Base-by-base conservation (phyloP, 2,888 invertebrate species). In the Agrenia bidenticulata region DNA sequence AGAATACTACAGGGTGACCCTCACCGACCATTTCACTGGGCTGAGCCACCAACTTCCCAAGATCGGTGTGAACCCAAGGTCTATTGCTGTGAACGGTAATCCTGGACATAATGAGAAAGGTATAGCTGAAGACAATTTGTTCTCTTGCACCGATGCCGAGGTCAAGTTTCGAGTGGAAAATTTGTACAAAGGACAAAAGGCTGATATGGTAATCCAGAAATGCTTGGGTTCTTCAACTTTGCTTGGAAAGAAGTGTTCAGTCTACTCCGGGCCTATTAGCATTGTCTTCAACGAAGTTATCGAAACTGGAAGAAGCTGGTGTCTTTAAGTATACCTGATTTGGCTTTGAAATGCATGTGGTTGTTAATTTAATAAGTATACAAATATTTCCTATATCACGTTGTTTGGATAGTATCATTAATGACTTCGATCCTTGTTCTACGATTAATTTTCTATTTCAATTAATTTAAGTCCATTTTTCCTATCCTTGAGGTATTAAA, bases 141-240 rank as follows among this genome's bases (percentile, higher is more conserved):
- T 51, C 15, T 4, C 7, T 19, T 51, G 51, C 51, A 51, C 21
- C 24, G 51, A 24, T 23, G 27, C 57, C 11, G 17, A 73, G 45
- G 66, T 78, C 41, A 64, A 50, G 61, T 78, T 78, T 64, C 66
- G 72, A 21, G 73, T 77, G 15, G 70, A 75, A 54, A 73, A 73
- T 54, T 65, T 76, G 13, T 78, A 76, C 73, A 70, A 74, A 39
- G 78, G 78, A 41, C 77, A 78, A 64, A 77, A 73, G 66, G 78
- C 78, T 37, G 77, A 77, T 51, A 77, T 78, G 77, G 66, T 78
- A 24, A 77, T 77, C 24, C 77, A 78, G 57, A 64, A 64, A 26
- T 73, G 73, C 51, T 63, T 78, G n/a, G 77, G 77, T 1, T 73
- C 76, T 26, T 61, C 69, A 5, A 68, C 66, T 32, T 71, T 77